phyloP scores from a whole-genome alignment of 2,888 invertebrate species.

The Metopia argyrocephala region DNA sequence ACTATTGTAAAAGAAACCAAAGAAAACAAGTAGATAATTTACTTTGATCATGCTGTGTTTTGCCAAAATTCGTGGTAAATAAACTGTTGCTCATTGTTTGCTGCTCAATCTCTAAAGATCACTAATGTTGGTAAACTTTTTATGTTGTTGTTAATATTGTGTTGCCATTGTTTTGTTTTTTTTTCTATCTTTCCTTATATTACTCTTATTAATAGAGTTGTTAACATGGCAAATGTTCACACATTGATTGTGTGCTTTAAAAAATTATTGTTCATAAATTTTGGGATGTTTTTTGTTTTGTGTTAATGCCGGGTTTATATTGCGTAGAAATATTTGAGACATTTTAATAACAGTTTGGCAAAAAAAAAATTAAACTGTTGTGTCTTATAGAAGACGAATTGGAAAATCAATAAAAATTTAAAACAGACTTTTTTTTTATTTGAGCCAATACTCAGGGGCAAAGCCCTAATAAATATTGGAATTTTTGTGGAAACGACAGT shows the following conservation, averaged over 20 bases:
- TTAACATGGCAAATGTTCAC: slow-evolving; percentile 28
- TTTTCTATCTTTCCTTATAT: background rate
- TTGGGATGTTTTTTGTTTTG: background rate
- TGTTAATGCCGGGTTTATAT: slow-evolving; percentile 7
- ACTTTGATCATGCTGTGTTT: slow-evolving; percentile 51
- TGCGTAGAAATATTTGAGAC: slow-evolving; percentile 39
- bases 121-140: slow-evolving; percentile 22
- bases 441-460: too few species aligned
- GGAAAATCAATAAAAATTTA: too few species aligned
- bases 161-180: slow-evolving; percentile 34
- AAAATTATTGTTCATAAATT: background rate
- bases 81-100: background rate
- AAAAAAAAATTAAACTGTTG: background rate
- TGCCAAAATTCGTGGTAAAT: slow-evolving; percentile 29
- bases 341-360: slow-evolving; percentile 19
- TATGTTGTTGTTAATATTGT: slow-evolving; percentile 4
- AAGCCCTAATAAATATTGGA: too few species aligned
- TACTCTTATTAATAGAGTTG: slow-evolving; percentile 49
- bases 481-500: too few species aligned
- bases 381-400: too few species aligned
- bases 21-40: too few species aligned
- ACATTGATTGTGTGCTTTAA: slow-evolving; percentile 1
- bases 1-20: background rate
- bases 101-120: too few species aligned
- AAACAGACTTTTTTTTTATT: too few species aligned